Evolutionary conservation across 2,113 vertebrate species (phyloP).

Genomic region (Acanthisitta chloris): DNA sequence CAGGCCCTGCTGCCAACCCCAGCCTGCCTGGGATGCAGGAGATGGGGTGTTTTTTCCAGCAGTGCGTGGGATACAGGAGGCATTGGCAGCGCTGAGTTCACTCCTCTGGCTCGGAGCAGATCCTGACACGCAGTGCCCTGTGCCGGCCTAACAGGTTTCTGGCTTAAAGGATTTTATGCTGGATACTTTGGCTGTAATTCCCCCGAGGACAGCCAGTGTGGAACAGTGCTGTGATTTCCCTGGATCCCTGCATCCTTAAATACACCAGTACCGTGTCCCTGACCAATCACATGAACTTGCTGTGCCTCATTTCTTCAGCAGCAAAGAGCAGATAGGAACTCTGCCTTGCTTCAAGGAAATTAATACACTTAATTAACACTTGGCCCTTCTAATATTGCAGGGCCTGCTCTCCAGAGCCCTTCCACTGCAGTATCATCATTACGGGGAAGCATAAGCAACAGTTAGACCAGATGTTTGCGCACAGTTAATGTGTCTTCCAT

Average conservation of each 20-base stretch:
- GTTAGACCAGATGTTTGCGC: constrained; percentile 38
- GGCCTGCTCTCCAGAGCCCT: neutral
- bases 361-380: neutral
- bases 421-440: neutral
- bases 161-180: neutral
- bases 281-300: neutral
- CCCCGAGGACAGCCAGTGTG: rapidly evolving
- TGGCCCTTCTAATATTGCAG: neutral
- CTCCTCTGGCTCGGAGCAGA: neutral
- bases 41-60: neutral
- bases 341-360: neutral
- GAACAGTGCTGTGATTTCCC: neutral
- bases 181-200: neutral
- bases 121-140: neutral
- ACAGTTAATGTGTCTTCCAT: neutral
- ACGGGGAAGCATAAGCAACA: neutral
- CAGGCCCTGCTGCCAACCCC: neutral
- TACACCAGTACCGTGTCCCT: neutral
- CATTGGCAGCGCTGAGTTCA: neutral
- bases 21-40: neutral
- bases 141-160: neutral
- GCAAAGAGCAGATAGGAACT: neutral
- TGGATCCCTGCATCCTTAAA: neutral
- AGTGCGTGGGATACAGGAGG: neutral
- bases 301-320: neutral